Evolutionary conservation across 2,888 invertebrate species (phyloP).

Genomic region (Polymixis lichenea): DNA sequence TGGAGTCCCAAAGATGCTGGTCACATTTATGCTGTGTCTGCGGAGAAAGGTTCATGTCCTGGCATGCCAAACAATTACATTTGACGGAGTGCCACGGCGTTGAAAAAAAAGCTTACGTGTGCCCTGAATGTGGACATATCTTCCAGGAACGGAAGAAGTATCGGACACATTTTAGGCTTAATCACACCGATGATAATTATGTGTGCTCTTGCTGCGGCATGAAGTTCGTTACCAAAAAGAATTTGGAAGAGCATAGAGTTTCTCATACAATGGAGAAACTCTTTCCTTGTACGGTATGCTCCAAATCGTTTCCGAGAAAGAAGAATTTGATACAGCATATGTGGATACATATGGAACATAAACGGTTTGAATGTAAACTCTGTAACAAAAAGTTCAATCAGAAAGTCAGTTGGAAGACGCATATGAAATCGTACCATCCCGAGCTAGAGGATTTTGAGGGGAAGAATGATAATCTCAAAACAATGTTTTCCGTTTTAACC

Average conservation of each 20-base stretch:
- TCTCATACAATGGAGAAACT: conserved; percentile 89
- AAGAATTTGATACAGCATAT: conserved; percentile 85
- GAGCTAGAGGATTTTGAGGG: conserved; percentile 76
- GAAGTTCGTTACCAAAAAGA: conserved; percentile 81
- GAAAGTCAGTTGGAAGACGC: conserved; percentile 85
- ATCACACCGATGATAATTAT: conserved; percentile 82
- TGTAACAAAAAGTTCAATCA: conserved; percentile 87
- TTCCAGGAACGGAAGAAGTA: conserved; percentile 80
- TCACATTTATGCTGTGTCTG: conserved; percentile 81
- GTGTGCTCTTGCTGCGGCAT: conserved; percentile 83
- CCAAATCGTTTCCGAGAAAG: conserved; percentile 83
- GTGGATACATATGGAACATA: conserved; percentile 86
- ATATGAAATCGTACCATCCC: conserved; percentile 85
- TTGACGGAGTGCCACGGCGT: conserved; percentile 77
- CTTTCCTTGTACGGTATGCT: conserved; percentile 87
- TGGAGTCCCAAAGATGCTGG: conserved; percentile 80
- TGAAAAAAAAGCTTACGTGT: conserved; percentile 76
- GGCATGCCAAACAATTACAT: conserved; percentile 80
- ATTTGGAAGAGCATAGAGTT: conserved; percentile 85
- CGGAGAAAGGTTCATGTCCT: conserved; percentile 81
- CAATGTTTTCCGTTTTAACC: conserved; percentile 70
- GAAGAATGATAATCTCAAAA: conserved; percentile 77
- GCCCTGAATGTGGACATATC: conserved; percentile 80
- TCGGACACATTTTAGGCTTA: conserved; percentile 78
- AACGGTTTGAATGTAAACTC: conserved; percentile 82